Percentiles rank a stretch among this genome's conserved stretches.
phyloP scores from a whole-genome alignment of 2,888 invertebrate species.

The Tortricodes alternella region DNA sequence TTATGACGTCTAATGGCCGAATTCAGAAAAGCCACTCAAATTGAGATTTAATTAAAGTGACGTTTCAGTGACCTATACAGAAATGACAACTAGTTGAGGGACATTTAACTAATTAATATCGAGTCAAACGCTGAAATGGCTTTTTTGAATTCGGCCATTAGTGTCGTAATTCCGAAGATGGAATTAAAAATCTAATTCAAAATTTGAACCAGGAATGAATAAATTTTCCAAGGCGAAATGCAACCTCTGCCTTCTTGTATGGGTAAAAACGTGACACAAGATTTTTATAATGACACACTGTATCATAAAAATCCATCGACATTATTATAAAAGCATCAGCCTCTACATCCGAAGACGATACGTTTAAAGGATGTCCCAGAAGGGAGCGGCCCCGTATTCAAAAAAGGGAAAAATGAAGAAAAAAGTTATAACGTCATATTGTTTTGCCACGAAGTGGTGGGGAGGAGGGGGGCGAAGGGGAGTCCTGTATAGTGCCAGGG shows the following conservation, averaged over 20 bases:
- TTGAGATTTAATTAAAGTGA: too few species aligned
- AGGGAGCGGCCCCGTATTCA: slow-evolving; percentile 72
- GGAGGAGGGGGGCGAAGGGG: slow-evolving; percentile 49
- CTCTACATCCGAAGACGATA: slow-evolving; percentile 60
- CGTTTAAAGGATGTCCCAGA: slow-evolving; percentile 65
- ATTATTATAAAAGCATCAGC: slow-evolving; percentile 49
- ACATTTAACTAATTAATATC: too few species aligned
- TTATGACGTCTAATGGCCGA: neutral
- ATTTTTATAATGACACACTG: slow-evolving; percentile 24
- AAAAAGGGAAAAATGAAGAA: slow-evolving; percentile 78
- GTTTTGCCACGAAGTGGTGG: slow-evolving; percentile 76
- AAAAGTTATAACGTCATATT: slow-evolving; percentile 83
- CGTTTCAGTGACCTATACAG: too few species aligned
- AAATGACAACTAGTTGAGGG: too few species aligned
- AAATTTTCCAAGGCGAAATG: too few species aligned
- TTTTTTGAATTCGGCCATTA: too few species aligned
- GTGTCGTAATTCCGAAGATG: too few species aligned
- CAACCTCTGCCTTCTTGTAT: too few species aligned
- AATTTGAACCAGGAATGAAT: too few species aligned
- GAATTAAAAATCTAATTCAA: too few species aligned
- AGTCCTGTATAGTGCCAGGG: slow-evolving; percentile 72
- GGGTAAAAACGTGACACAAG: neutral
- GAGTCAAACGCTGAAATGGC: too few species aligned
- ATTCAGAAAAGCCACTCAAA: too few species aligned
- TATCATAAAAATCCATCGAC: slow-evolving; percentile 23